Conservation (phyloP, 2,797 vertebrate genomes). For the Propithecus perrieri region DNA sequence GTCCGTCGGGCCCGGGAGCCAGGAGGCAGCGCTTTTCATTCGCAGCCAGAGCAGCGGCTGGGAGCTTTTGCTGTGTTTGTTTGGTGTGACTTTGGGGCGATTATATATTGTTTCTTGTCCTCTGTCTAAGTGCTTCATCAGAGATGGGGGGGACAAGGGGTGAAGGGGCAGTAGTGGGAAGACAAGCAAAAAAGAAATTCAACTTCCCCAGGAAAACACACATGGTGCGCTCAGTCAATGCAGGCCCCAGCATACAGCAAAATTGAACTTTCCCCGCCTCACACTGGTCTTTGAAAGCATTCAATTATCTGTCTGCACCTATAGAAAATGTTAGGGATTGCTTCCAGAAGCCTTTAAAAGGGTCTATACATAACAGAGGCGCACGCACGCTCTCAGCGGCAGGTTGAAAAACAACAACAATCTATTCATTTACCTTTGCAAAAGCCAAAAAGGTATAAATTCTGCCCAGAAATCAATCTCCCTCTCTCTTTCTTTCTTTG, state of each 20-base stretch:
- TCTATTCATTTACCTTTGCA: conserved; percentile 74
- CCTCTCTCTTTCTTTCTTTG: conserved; percentile 65
- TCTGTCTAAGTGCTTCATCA: conserved; percentile 71
- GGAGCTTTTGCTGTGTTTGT: conserved; percentile 58
- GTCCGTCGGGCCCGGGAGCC: neutral
- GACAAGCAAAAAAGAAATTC: conserved; percentile 51
- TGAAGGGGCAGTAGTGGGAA: conserved; percentile 50
- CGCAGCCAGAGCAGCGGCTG: neutral
- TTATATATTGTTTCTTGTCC: conserved; percentile 72
- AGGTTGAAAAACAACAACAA: conserved; percentile 60
- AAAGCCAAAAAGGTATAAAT: conserved; percentile 43
- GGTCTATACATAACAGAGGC: conserved; percentile 69
- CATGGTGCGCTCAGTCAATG: conserved; percentile 30
- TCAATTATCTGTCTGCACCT: conserved; percentile 83
- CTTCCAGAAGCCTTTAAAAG: conserved; percentile 84
- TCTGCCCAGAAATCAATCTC: conserved; percentile 52
- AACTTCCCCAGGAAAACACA: conserved; percentile 60
- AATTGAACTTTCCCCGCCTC: conserved; percentile 80
- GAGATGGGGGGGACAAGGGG: conserved; percentile 26
- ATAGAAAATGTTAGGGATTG: conserved; percentile 80
- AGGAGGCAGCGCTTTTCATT: conserved; percentile 30
- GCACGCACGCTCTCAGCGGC: neutral
- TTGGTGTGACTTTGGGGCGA: conserved; percentile 62
- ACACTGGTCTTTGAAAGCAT: conserved; percentile 80
- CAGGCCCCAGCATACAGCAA: conserved; percentile 56